These are phyloP conservation scores for Hoplostethus mediterraneus DNA, from an alignment of 2,797 vertebrate genomes.

Conservation along the genomic window DNA sequence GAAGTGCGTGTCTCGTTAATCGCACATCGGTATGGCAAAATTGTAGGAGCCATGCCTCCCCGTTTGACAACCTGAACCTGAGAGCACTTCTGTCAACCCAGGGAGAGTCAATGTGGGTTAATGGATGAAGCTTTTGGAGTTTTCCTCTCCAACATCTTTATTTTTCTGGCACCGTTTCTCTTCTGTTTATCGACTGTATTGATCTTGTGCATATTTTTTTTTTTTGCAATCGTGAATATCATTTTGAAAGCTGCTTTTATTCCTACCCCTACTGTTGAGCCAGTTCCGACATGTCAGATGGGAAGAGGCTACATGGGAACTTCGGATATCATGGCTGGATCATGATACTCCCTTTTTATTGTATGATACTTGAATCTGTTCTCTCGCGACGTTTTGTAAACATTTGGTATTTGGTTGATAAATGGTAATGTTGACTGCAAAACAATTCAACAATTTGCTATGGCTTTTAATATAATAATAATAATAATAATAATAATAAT, in stretches of 20 bases:
- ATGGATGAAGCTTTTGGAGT: slow-evolving; percentile 61
- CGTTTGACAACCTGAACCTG: slow-evolving; percentile 56
- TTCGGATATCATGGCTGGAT: slow-evolving; percentile 35
- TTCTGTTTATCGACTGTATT: neutral
- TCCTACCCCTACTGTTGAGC: slow-evolving; percentile 33
- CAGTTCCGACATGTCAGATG: slow-evolving; percentile 60
- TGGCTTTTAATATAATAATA: slow-evolving; percentile 15
- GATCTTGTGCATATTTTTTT: neutral
- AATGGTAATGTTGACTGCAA: neutral
- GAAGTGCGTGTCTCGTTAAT: neutral
- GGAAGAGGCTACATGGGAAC: neutral
- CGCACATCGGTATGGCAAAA: neutral
- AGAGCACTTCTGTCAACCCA: slow-evolving; percentile 30
- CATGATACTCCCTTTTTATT: slow-evolving; percentile 33
- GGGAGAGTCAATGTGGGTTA: slow-evolving; percentile 71
- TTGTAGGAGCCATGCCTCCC: neutral
- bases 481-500: slow-evolving; percentile 16
- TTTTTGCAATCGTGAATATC: neutral
- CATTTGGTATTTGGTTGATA: neutral
- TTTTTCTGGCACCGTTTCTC: neutral
- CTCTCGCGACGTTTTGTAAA: slow-evolving; percentile 2
- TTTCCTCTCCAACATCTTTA: slow-evolving; percentile 9
- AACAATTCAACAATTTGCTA: neutral
- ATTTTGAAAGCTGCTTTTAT: neutral
- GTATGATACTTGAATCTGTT: neutral